These are phyloP conservation scores for Trichoplusia ni DNA, from an alignment of 1,140 invertebrate species.

Conservation along the genomic window DNA sequence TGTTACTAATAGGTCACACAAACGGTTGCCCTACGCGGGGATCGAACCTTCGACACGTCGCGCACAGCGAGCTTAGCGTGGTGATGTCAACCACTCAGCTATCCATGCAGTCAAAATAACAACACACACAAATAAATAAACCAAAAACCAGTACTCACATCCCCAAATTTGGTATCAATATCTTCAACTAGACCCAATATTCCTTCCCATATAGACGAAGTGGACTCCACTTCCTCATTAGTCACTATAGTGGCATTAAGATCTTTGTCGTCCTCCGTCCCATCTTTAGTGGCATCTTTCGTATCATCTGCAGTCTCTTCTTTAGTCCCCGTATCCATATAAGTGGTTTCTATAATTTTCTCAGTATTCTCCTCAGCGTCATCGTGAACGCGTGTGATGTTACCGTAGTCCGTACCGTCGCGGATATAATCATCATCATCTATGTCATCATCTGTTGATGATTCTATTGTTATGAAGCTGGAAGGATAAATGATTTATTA, in stretches of 20 bases:
- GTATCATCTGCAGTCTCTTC: no score
- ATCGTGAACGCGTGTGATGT: constrained; percentile 68
- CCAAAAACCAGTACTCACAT: constrained; percentile 54
- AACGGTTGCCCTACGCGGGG: no score
- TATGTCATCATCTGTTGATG: constrained; percentile 82
- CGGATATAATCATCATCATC: constrained; percentile 69
- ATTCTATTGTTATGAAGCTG: constrained; percentile 87
- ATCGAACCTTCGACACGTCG: no score
- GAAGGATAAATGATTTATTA: constrained; percentile 17
- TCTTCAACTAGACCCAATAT: constrained; percentile 76
- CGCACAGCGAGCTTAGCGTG: no score
- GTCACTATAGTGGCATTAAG: constrained; percentile 67
- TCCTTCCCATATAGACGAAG: constrained; percentile 70
- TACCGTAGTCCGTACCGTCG: constrained; percentile 75
- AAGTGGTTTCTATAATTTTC: constrained; percentile 63
- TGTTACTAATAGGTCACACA: no score
- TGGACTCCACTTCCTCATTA: constrained; percentile 56
- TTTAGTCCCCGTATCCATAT: constrained; percentile 51
- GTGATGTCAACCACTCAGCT: no score
- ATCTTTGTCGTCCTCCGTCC: constrained; percentile 44
- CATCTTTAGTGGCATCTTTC: no score
- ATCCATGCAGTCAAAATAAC: no score
- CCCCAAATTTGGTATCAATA: constrained; percentile 60
- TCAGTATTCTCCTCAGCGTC: constrained; percentile 46
- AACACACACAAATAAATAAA: no score